Evolutionary conservation across 2,113 vertebrate genomes (phyloP), one percentile per base, ranked within the genome.

Genomic region (Chionomys nivalis): DNA sequence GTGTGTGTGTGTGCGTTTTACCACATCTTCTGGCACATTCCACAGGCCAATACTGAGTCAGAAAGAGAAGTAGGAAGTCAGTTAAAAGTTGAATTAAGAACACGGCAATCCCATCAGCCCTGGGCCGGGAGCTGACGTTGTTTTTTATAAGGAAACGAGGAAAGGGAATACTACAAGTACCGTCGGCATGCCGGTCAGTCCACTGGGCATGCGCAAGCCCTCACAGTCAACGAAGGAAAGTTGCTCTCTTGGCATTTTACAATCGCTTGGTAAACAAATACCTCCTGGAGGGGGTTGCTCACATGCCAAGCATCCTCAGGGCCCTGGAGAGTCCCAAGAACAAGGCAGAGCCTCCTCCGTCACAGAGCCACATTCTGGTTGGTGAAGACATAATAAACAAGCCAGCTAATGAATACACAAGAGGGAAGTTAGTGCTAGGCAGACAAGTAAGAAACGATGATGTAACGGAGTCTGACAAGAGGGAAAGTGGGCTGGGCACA

Each of bases 371-470:
- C 49, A 73, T 77, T 90, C 86, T n/a, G 61, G 12, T 66, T 93
- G 76, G 19, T 28, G 21, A 81, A 94, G 72, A 72, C 36, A 91
- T 52, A 90, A 96, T 77, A 92, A 94, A 79, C 92, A 94, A 94
- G 70, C 49, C 76, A 86, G 77, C 73, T 95, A 97, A 96, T 95
- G 89, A 95, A 90, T 94, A 90, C 90, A 73, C 66, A 36, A 96
- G 94, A 89, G 76, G 82, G 36, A 66, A 90, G 86, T 88, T 76
- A 90, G 81, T 77, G 10, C 81, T 78, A 86, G 58, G 87, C 58
- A 94, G 85, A 95, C 75, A 77, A 94, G 88, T 78, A 61, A 95
- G 90, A 86, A 58, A n/a, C 58, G 79, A 79, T 93, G 94, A 97
- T 52, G 55, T 81, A 92, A 90, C n/a, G 26, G 19, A 91, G 70